Evolutionary conservation across 2,888 invertebrate genomes (phyloP).

Genomic region (Orthonevra nobilis): DNA sequence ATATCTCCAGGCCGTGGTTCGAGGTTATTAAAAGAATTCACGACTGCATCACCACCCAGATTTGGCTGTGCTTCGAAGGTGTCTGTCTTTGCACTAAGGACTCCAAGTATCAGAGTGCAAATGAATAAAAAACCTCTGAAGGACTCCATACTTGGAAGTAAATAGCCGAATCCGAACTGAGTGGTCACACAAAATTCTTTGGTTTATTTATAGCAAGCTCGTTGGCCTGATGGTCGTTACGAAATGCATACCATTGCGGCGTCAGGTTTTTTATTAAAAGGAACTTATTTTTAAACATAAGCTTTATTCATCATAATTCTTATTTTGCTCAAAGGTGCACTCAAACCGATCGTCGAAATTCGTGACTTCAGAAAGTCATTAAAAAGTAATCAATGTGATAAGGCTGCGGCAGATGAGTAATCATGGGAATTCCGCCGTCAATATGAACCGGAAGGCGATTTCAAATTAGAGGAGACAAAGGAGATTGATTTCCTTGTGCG

Average conservation of each 20-base stretch:
- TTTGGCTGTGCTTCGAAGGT: neutral
- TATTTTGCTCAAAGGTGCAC: no score
- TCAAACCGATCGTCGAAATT: neutral
- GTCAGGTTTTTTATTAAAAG: neutral
- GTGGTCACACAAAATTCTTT: neutral
- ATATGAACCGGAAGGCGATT: neutral
- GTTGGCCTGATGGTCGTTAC: neutral
- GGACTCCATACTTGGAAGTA: slow-evolving; percentile 8
- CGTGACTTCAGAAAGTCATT: neutral
- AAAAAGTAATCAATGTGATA: neutral
- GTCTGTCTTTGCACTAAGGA: neutral
- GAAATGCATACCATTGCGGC: no score
- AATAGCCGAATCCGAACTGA: neutral
- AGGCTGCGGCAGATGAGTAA: neutral
- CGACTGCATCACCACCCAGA: neutral
- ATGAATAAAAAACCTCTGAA: neutral
- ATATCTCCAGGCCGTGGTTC: slow-evolving; percentile 29
- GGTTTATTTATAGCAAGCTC: slow-evolving; percentile 5
- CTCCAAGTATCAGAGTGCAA: neutral
- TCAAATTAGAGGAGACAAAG: neutral
- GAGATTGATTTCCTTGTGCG: no score
- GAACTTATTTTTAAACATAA: neutral
- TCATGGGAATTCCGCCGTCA: no score
- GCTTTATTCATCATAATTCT: no score
- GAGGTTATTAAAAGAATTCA: neutral